Base-by-base conservation (phyloP, 2,888 invertebrate genomes). In the Disparrhopalites patrizii region DNA sequence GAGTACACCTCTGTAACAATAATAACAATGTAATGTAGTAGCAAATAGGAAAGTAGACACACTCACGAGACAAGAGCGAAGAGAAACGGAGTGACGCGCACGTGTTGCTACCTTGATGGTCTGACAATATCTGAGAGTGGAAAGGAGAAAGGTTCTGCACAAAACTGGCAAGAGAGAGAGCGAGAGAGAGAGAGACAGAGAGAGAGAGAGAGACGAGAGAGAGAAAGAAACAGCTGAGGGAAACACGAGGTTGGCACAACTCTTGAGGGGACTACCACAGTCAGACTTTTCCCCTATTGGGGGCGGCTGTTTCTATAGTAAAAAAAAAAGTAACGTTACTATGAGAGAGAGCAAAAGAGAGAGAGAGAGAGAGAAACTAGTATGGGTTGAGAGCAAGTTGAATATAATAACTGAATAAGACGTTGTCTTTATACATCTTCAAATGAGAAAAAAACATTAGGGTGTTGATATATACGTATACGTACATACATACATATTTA, bases 61-160 rank as follows among this genome's bases (percentile, higher is more conserved):
- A n/a, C n/a, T n/a, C 58, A 58, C 43, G 58, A 58, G 43, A 43
- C 40, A 28, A 43, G n/a, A 8, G 13, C n/a, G 10, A 23, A 18
- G 25, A 25, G 25, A 58, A 58, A 58, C 10, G 18, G 8, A 40
- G 52, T 40, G 38, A 27, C 43, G 43, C 60, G 33, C 31, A 57
- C 52, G 60, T 65, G 65, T 54, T 60, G 40, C 40, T 55, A 20
- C 43, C 54, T 66, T 61, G 54, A 61, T 33, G 51, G 47, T 61
- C 61, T 61, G 61, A 66, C 65, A 66, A 55, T 66, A 54, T 66
- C 65, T 66, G 65, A 60, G 30, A 15, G 33, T 8, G 33, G 33
- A n/a, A 18, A 28, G 31, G 36, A 36, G 56, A 56, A 33, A 36
- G 36, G 56, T 40, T 40, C n/a, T 40, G 40, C 40, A 18, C 18